Evolutionary conservation across 2,113 vertebrate species (phyloP).

Genomic region (Mohoua ochrocephala): DNA sequence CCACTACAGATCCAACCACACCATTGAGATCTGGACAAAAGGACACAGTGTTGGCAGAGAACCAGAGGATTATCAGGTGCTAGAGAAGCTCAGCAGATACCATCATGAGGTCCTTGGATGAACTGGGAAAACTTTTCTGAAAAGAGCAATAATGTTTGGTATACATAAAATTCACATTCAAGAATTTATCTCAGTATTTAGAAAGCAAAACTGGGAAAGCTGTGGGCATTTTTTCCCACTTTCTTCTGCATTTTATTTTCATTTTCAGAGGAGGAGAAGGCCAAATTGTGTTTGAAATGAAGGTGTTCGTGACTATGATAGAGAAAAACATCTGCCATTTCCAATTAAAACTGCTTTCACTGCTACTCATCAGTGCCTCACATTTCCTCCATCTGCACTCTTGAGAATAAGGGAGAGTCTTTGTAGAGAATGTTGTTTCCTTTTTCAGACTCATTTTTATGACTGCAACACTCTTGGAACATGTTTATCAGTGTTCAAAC

Average conservation of each 20-base stretch:
- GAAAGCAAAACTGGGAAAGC: neutral
- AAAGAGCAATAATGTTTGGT: neutral
- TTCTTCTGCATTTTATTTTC: neutral
- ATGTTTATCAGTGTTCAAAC: neutral
- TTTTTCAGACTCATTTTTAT: neutral
- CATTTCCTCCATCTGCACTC: neutral
- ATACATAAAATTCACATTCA: neutral
- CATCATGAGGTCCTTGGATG: neutral
- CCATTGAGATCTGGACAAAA: neutral
- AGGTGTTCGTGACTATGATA: neutral
- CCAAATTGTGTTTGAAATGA: neutral
- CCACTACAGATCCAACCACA: neutral
- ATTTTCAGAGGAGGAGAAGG: neutral
- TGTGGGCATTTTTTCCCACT: neutral
- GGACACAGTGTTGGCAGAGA: neutral
- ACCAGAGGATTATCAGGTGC: neutral
- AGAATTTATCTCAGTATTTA: neutral
- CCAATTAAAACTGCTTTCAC: neutral
- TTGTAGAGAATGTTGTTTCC: neutral
- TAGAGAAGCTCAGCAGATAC: neutral
- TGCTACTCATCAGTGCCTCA: neutral
- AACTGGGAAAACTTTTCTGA: neutral
- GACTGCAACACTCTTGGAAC: neutral
- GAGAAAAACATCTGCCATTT: neutral
- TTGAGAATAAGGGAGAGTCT: neutral